Base-by-base conservation (phyloP, 2,888 invertebrate species). In the Trissolcus japonicus region DNA sequence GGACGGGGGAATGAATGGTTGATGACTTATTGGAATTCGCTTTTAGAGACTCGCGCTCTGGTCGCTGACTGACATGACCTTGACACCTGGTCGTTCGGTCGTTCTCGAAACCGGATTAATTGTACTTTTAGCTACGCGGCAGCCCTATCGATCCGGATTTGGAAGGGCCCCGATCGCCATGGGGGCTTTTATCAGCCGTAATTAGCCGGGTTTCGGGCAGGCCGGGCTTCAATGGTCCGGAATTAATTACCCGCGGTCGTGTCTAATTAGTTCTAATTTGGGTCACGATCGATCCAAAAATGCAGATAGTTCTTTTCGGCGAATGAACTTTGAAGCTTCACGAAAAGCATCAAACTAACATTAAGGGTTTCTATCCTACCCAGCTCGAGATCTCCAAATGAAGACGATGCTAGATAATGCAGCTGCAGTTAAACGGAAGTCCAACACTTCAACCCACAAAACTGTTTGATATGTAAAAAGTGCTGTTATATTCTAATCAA, bases 221-320 rank as follows among this genome's bases (percentile, higher is more conserved):
- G 35, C 51, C 17, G 62, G 43, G n/a, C 51, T 76, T 69, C 65
- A 66, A 59, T 66, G 66, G 56, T 53, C 46, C 51, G 66, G 76
- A 69, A 76, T 76, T 71, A 69, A 76, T 76, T 69, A 69, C 61
- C 6, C 35, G 53, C 60, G 59, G 69, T 69, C 69, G 75, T 69
- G 75, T 76, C 69, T 76, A 76, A 76, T 76, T 76, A 69, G 63
- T 55, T 76, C 75, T 76, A 65, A 76, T 76, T 69, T 55, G 69
- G 75, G 55, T 69, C 69, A 69, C 68, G 69, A 60, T 61, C 55
- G 51, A 69, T 76, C 60, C 50, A 59, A 51, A 69, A 68, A 50
- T 53, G 54, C 74, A 57, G 61, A 57, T 66, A 56, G 60, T 35
- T 66, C 61, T 71, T 72, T 56, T 50, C 66, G 46, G 43, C 50